Percentiles rank a stretch among this genome's conserved stretches.
Conservation (phyloP, 2,888 invertebrate species). For the Temnothorax rugatulus region DNA sequence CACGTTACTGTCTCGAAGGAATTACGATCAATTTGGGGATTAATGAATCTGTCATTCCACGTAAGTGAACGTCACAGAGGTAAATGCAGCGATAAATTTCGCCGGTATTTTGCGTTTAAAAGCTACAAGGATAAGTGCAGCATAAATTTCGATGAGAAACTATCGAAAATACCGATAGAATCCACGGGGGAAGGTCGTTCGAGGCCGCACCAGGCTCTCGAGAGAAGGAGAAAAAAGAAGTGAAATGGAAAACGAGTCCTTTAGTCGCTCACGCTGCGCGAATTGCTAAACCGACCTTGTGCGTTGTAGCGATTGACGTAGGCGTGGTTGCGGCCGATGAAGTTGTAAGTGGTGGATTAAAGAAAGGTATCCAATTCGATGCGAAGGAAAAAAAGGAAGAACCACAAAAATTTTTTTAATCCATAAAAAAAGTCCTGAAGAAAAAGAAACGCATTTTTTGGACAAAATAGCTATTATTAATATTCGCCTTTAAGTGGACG, state of each 20-base stretch:
- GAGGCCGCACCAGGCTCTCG: constrained; percentile 48
- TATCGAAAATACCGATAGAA: constrained; percentile 31
- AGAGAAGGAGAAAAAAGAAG: not conserved
- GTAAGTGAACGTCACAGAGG: not conserved
- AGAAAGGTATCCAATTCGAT: constrained; percentile 21
- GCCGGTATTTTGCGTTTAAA: not conserved
- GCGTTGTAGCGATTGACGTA: constrained; percentile 49
- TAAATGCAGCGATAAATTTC: not conserved
- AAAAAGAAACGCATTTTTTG: not conserved
- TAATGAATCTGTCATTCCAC: not conserved
- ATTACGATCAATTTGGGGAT: not conserved
- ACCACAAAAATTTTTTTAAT: not conserved
- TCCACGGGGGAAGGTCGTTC: constrained; percentile 53
- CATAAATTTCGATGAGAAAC: not conserved
- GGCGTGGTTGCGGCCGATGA: constrained; percentile 43
- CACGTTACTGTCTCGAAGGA: not conserved
- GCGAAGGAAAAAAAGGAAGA: not conserved
- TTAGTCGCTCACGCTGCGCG: constrained; percentile 36
- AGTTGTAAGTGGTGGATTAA: constrained; percentile 38
- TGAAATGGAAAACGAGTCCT: constrained; percentile 51
- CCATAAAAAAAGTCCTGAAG: not conserved
- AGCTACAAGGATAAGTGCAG: not conserved
- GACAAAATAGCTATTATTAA: not conserved
- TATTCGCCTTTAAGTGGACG: no score
- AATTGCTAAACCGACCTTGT: constrained; percentile 62